A percentile compares a stretch with the other conserved stretches of the same genome.
Conservation (phyloP, 2,113 vertebrate genomes). For the Cyanoramphus novaezelandiae region DNA sequence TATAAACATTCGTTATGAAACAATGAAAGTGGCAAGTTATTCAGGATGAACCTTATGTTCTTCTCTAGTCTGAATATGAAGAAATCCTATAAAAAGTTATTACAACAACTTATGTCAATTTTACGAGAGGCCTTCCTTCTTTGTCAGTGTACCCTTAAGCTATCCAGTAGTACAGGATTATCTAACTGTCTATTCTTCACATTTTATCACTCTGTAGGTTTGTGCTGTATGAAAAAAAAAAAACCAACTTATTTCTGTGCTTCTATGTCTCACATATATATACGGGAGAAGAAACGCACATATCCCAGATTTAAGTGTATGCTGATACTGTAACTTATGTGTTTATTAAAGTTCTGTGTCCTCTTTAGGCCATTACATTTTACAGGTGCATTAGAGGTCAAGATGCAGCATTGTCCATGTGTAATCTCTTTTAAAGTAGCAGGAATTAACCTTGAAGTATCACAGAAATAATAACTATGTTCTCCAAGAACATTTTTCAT, state of each 20-base stretch:
- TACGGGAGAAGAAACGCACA: background rate
- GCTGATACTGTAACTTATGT: rapidly evolving
- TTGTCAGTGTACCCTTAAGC: background rate
- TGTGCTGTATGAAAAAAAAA: background rate
- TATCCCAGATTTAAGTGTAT: background rate
- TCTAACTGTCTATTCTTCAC: background rate
- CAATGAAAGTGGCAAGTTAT: background rate
- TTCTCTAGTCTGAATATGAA: background rate
- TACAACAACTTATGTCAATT: background rate
- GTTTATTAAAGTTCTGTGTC: background rate
- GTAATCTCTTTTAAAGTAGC: background rate
- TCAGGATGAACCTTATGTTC: background rate
- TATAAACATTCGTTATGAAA: background rate
- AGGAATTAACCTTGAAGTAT: background rate
- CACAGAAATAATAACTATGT: background rate
- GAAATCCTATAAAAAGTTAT: background rate
- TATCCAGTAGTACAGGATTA: background rate
- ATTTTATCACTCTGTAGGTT: background rate
- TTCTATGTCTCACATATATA: background rate
- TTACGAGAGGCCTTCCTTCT: background rate
- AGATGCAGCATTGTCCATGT: background rate
- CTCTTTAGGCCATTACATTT: background rate
- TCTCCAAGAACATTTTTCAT: background rate
- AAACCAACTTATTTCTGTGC: background rate
- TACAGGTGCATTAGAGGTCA: background rate